Base-by-base conservation (phyloP, 2,888 invertebrate species). In the Dryobota labecula region DNA sequence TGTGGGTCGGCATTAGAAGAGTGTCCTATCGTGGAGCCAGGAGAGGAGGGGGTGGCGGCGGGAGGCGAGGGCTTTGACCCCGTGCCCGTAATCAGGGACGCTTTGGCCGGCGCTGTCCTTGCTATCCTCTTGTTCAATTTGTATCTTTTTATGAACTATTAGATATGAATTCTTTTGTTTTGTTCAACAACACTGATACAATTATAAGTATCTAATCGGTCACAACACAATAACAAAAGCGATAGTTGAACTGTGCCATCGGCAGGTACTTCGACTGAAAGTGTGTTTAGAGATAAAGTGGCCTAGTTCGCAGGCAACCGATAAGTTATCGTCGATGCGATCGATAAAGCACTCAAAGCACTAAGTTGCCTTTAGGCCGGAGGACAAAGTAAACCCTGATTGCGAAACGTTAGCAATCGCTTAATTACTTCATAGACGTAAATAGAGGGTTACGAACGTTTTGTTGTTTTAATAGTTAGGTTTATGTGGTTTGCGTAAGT, bases 271-370 rank as follows among this genome's bases (percentile, higher is more conserved):
- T 82, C 78, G 79, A 65, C 80, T 76, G 82, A 86, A 87, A 87
- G 84, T 88, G 84, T 77, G 88, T 82, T 90, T 86, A 87, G 88
- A 88, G 91, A 91, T 92, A 91, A 86, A 90, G 88, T 92, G 94
- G 86, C 94, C 94, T 90, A 94, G 90, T 93, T 95, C 87, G 89
- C 89, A 90, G 85, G 89, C 85, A 81, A 86, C 83, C 87, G 95
- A 95, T 94, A 94, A 87, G 86, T 90, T 94, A 94, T 94, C 94
- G 87, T 76, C 74, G 86, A 84, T 82, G 70, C 90, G 92, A 94
- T 95, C 95, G 91, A 94, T 95, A 93, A 89, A 90, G 85, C 91
- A 92, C 92, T 91, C 84, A 73, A 90, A 88, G 81, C 84, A 83
- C 85, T 79, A 87, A 83, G 81, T 75, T 76, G 76, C 78, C 56